Conservation (phyloP, 2,888 invertebrate species). For the Odontocolon sp. region DNA sequence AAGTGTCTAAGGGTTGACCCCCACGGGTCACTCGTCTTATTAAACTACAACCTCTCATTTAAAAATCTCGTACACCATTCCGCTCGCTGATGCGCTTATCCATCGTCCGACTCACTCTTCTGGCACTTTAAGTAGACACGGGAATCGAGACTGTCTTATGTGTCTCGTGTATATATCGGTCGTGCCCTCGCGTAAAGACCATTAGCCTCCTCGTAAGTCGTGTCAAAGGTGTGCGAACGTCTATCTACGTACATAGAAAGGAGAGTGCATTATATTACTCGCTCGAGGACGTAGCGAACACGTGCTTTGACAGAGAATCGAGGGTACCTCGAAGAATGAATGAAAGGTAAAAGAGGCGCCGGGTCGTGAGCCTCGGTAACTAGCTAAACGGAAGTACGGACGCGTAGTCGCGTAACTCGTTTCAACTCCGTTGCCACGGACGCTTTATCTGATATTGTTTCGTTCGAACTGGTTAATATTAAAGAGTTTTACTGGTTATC, state of each 20-base stretch:
- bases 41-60: conserved; percentile 20
- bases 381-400: conserved; percentile 68
- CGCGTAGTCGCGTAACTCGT: conserved; percentile 70
- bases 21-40: conserved; percentile 45
- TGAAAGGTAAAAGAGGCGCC: conserved; percentile 53
- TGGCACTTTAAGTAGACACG: not conserved
- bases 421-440: conserved; percentile 69
- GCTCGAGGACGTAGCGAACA: conserved; percentile 1
- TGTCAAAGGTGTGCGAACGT: not conserved
- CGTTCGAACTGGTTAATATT: not conserved
- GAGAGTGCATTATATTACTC: not conserved
- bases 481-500: conserved; percentile 3
- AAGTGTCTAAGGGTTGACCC: conserved; percentile 56
- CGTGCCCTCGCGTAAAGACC: not conserved
- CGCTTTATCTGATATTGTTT: conserved; percentile 30
- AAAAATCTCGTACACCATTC: not conserved
- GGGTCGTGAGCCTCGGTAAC: conserved; percentile 45
- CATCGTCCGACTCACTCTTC: conserved; percentile 35
- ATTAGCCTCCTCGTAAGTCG: not conserved
- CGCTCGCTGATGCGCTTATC: conserved; percentile 24
- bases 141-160: not conserved
- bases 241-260: not conserved
- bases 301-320: conserved; percentile 32
- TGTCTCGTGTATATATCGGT: too few relatives aligned
- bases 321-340: conserved; percentile 53